Conservation (phyloP, 2,888 invertebrate species). For the Cryptocephalus primarius region DNA sequence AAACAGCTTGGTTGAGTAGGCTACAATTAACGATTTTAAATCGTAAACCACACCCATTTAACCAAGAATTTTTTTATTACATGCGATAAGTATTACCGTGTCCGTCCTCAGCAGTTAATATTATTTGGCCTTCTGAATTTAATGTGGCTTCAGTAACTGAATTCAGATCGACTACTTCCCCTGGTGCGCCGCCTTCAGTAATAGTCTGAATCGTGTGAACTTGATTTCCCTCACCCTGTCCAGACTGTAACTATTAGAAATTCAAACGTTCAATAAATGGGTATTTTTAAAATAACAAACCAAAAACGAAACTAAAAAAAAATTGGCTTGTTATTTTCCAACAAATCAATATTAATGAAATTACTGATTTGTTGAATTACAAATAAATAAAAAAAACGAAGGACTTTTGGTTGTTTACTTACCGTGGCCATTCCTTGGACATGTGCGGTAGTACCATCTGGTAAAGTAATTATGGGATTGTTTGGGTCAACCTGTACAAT, state of each 20-base stretch:
- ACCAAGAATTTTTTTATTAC: no score
- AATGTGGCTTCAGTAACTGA: conserved; percentile 83
- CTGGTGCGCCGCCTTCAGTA: conserved; percentile 63
- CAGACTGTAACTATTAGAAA: conserved; percentile 47
- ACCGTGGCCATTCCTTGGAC: conserved; percentile 57
- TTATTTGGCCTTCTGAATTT: conserved; percentile 88
- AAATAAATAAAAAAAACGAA: neutral
- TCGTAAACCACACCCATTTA: no score
- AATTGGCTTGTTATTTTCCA: conserved; percentile 9
- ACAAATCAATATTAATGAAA: neutral
- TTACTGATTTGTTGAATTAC: neutral
- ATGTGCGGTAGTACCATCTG: conserved; percentile 92
- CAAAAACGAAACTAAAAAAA: conserved; percentile 5
- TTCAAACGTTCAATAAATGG: conserved; percentile 8
- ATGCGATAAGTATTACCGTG: conserved; percentile 52
- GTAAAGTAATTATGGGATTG: conserved; percentile 88
- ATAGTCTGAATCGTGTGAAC: conserved; percentile 61
- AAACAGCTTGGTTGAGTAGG: no score
- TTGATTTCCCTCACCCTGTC: conserved; percentile 48
- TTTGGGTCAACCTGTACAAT: conserved; percentile 92
- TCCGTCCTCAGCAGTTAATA: conserved; percentile 89
- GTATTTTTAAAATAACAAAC: conserved; percentile 9
- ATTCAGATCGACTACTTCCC: conserved; percentile 79
- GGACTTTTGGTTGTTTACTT: conserved; percentile 4
- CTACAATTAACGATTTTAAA: no score